phyloP scores from a whole-genome alignment of 2,113 vertebrate species.

The Crypturellus undulatus region DNA sequence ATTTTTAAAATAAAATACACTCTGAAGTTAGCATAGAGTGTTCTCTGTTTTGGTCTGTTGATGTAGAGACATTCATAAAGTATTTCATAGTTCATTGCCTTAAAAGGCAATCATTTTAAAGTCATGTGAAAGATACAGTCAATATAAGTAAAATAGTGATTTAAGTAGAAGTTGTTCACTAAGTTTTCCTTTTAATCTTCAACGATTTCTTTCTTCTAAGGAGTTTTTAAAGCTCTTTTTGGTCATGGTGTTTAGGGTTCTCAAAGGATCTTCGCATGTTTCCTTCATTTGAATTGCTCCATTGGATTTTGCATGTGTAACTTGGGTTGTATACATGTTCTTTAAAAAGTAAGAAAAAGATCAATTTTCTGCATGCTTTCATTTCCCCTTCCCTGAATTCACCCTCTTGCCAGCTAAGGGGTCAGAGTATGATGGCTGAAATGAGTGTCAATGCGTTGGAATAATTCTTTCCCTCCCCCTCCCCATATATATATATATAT shows the following conservation, averaged over 20 bases:
- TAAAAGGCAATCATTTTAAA: neutral
- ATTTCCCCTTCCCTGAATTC: neutral
- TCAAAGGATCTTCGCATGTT: neutral
- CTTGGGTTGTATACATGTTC: neutral
- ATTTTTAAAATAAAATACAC: neutral
- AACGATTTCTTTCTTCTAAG: neutral
- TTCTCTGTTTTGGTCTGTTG: neutral
- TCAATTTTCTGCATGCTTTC: neutral
- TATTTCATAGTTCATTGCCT: neutral
- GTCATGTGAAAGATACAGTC: neutral
- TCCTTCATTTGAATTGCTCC: neutral
- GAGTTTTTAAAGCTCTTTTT: neutral
- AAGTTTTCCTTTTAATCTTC: neutral
- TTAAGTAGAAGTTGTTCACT: neutral
- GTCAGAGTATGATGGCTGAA: neutral
- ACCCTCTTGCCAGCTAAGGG: neutral
- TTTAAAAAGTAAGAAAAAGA: neutral
- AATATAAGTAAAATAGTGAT: neutral
- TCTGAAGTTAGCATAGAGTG: neutral
- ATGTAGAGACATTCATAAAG: neutral
- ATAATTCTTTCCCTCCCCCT: accelerated
- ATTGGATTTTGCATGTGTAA: neutral
- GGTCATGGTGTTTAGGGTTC: neutral
- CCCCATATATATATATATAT: too few species aligned
- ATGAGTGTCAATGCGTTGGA: neutral